Conservation (phyloP, 1,140 invertebrate species). For the Ditylenchus dipsaci region DNA sequence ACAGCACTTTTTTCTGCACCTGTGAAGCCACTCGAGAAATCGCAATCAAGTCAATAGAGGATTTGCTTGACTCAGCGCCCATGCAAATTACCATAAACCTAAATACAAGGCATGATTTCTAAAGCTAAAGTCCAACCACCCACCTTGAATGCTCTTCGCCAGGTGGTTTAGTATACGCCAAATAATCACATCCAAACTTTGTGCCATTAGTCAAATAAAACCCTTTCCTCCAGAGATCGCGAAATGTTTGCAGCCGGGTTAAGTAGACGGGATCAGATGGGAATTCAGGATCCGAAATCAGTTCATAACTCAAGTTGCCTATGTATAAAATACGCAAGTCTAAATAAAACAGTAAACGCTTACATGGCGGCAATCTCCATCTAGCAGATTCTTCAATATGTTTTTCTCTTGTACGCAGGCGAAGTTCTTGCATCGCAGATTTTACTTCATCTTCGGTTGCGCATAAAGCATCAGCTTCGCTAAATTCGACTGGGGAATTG, state of each 20-base stretch:
- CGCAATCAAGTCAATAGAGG: constrained; percentile 56
- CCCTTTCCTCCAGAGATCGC: constrained; percentile 74
- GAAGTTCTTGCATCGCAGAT: too few relatives aligned
- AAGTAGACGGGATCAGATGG: constrained; percentile 17
- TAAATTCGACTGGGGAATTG: too few relatives aligned
- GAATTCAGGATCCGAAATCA: constrained; percentile 4
- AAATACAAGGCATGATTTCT: too few relatives aligned
- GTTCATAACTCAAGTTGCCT: background rate
- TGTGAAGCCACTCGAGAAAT: constrained; percentile 40
- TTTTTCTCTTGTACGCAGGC: too few relatives aligned
- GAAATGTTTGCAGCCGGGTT: constrained; percentile 63
- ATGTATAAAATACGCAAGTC: too few relatives aligned
- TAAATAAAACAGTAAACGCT: too few relatives aligned
- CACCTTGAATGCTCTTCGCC: constrained; percentile 59
- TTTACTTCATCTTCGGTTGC: too few relatives aligned
- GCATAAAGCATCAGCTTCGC: too few relatives aligned
- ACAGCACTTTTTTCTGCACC: constrained; percentile 41
- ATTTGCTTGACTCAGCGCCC: constrained; percentile 31
- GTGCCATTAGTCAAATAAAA: constrained; percentile 72
- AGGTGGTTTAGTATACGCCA: constrained; percentile 67
- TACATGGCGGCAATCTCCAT: too few relatives aligned
- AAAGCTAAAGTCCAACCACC: too few relatives aligned
- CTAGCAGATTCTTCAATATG: too few relatives aligned
- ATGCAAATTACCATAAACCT: constrained; percentile 58
- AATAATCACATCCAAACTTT: constrained; percentile 82